Conservation (phyloP, 2,888 invertebrate genomes). For the Rapana venosa region DNA sequence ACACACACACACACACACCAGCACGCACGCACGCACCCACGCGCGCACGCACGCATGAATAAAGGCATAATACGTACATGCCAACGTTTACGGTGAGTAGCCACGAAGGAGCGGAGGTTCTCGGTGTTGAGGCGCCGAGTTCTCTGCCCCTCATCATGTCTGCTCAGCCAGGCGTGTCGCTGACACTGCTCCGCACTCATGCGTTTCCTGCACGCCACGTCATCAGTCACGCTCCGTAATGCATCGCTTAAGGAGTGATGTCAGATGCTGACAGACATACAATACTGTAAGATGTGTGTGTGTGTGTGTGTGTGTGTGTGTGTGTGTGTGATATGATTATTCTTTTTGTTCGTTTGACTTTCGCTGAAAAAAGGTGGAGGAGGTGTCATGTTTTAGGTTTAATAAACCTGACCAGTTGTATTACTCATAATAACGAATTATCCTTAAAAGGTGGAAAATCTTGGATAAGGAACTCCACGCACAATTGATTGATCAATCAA, state of each 20-base stretch:
- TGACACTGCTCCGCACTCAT: slow-evolving; percentile 86
- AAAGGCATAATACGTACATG: background rate
- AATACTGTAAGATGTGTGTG: background rate
- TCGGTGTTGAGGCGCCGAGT: slow-evolving; percentile 86
- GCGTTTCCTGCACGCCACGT: slow-evolving; percentile 79
- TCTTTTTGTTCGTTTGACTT: background rate
- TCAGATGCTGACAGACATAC: background rate
- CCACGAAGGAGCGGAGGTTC: slow-evolving; percentile 78
- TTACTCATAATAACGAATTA: too few species aligned
- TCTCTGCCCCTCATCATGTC: slow-evolving; percentile 83
- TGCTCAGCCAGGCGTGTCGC: slow-evolving; percentile 87
- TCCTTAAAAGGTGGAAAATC: too few species aligned
- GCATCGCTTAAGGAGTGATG: background rate
- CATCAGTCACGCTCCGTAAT: background rate
- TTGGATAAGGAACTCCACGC: too few species aligned
- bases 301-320: background rate
- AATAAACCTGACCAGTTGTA: too few species aligned
- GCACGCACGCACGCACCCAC: background rate
- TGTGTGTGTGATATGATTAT: background rate
- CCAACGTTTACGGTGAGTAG: background rate
- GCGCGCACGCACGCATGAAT: background rate
- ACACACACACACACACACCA: background rate
- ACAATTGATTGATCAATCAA: too few species aligned
- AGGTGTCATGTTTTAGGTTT: background rate
- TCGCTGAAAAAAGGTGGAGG: background rate